Base-by-base conservation (phyloP, 2,113 vertebrate species). In the Pycnonotus jocosus region DNA sequence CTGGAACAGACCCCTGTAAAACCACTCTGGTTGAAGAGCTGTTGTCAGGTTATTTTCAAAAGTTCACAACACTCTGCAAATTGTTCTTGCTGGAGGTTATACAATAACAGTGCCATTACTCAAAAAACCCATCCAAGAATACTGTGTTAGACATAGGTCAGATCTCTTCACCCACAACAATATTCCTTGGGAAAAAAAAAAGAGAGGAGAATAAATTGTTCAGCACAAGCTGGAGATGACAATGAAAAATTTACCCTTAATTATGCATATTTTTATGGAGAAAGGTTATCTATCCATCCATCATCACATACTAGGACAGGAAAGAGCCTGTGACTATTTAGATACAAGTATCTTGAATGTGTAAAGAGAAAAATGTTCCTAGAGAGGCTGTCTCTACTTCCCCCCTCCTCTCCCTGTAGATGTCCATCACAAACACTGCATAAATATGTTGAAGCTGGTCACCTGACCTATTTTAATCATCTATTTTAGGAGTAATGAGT, bases 51-150 rank as follows among this genome's bases (percentile, higher is more conserved):
- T 42, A 86, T 93, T 92, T 81, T 20, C 65, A 78, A 82, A 93
- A 96, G 80, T 91, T 40, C 83, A 92, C 69, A 81, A 94, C 91
- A 93, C 83, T 92, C 93, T 57, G 88, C 83, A 93, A 96, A 96
- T 90, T 92, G 72, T 79, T 93, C 83, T 93, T 96, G 69, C 86
- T 93, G 83, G 83, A 92, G 61, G 94, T 96, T 93, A 69, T 72
- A 79, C 69, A 91, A 28, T 66, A 92, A 78, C 69, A 60, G 65
- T 21, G 61, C 44, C 92, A 71, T 93, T 84, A 81, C 69, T 89
- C 86, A 92, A 60, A 90, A 90, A 78, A 20, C 0, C 40, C 65
- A 79, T 95, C 77, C 72, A 81, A 91, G 81, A 60, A 60, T 74
- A 68, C 86, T 56, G 56, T n/a, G 48, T 81, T 88, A 66, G 56